Conservation (phyloP, 1,140 invertebrate species). For the Mesaphorura yosii region DNA sequence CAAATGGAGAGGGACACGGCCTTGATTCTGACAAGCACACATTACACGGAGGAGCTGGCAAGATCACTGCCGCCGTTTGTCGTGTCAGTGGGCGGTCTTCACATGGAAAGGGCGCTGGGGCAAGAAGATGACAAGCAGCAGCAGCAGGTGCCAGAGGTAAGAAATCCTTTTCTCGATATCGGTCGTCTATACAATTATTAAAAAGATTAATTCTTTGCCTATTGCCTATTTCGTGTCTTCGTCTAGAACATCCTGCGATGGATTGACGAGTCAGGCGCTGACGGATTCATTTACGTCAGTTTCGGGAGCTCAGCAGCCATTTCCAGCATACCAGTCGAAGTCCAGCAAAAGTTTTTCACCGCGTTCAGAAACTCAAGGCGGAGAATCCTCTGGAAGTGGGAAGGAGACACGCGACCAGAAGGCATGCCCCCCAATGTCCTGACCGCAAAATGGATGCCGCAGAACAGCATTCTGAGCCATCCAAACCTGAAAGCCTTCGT, state of each 20-base stretch:
- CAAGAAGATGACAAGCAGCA: too few relatives aligned
- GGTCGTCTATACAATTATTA: too few relatives aligned
- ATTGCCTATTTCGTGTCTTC: neutral
- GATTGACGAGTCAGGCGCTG: neutral
- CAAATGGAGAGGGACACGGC: conserved; percentile 1
- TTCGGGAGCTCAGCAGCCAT: neutral
- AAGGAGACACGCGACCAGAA: neutral
- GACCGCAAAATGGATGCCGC: neutral
- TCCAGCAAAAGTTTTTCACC: neutral
- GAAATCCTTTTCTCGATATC: too few relatives aligned
- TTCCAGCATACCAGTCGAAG: neutral
- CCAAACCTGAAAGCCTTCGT: conserved; percentile 1
- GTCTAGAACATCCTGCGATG: neutral
- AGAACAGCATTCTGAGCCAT: neutral
- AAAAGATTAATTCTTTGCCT: too few relatives aligned
- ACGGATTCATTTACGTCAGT: conserved; percentile 8
- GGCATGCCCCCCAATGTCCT: neutral
- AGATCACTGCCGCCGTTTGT: conserved; percentile 4
- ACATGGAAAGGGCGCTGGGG: too few relatives aligned
- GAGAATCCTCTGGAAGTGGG: conserved; percentile 5
- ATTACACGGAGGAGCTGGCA: conserved; percentile 8
- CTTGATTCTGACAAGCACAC: neutral
- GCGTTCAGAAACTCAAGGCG: neutral
- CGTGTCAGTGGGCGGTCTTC: neutral
- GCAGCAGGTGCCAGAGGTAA: too few relatives aligned